Conservation (phyloP, 2,113 vertebrate species). For the Calyptommatus sinebrachiatus region DNA sequence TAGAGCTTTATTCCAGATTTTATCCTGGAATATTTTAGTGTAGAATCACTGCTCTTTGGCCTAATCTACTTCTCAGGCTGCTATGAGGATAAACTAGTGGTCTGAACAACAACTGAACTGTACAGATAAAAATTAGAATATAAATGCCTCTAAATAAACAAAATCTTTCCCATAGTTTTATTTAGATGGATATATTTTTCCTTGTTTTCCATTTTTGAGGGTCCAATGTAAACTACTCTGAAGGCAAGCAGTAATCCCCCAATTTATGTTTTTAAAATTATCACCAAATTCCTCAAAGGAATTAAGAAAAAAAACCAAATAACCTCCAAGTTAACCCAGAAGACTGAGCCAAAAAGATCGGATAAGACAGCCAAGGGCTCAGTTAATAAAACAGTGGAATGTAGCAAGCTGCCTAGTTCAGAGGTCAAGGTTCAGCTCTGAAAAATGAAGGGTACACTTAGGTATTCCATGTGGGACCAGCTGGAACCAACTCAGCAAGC, state of each 20-base stretch:
- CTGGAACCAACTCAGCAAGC: neutral
- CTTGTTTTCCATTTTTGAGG: too few relatives aligned
- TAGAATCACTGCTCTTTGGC: too few relatives aligned
- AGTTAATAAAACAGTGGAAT: conserved; percentile 6
- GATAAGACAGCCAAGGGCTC: fast-evolving
- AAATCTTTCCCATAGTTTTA: too few relatives aligned
- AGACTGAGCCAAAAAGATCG: fast-evolving
- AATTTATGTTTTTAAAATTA: neutral
- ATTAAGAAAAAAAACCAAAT: neutral
- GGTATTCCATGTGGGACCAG: neutral
- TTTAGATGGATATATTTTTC: too few relatives aligned
- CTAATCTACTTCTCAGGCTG: too few relatives aligned
- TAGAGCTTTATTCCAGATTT: neutral
- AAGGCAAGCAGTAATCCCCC: too few relatives aligned
- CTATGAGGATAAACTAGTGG: too few relatives aligned
- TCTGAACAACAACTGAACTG: too few relatives aligned
- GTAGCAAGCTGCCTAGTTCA: neutral
- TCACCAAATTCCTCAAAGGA: neutral
- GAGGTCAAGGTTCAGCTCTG: neutral
- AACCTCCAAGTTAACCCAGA: fast-evolving
- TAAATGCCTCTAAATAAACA: too few relatives aligned
- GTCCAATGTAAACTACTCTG: too few relatives aligned
- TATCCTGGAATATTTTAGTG: neutral
- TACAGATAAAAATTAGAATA: too few relatives aligned
- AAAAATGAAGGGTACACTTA: neutral